Evolutionary conservation across 2,888 invertebrate species (phyloP).

Genomic region (Spialia ferax): DNA sequence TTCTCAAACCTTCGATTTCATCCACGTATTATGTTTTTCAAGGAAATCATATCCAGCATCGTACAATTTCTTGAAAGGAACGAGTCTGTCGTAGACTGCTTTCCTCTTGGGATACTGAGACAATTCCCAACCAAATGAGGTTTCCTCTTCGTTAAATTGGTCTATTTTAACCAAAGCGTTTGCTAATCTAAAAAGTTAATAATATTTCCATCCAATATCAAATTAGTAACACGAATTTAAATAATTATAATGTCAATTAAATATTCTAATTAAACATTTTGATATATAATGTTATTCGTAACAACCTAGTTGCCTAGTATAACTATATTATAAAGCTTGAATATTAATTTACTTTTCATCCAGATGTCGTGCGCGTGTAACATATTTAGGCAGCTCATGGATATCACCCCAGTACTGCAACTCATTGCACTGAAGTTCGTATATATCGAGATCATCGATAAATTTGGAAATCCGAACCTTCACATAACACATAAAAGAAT

Average conservation of each 20-base stretch:
- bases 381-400: slow-evolving; percentile 93
- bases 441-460: slow-evolving; percentile 92
- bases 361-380: slow-evolving; percentile 92
- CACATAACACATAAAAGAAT: neutral
- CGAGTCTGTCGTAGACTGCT: slow-evolving; percentile 91
- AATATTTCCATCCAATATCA: neutral
- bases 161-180: slow-evolving; percentile 93
- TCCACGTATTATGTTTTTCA: slow-evolving; percentile 94
- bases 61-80: slow-evolving; percentile 95
- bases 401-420: slow-evolving; percentile 96
- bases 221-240: neutral
- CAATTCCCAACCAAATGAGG: slow-evolving; percentile 94
- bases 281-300: too few relatives aligned
- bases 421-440: slow-evolving; percentile 93
- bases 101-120: slow-evolving; percentile 96
- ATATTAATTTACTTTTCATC: slow-evolving; percentile 87
- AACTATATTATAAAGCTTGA: neutral
- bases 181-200: slow-evolving; percentile 79
- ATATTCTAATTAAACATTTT: too few relatives aligned
- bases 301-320: too few relatives aligned
- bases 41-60: slow-evolving; percentile 96
- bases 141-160: slow-evolving; percentile 96
- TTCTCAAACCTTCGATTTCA: slow-evolving; percentile 87
- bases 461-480: slow-evolving; percentile 92
- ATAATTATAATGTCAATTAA: too few relatives aligned